A percentile compares a stretch with the other conserved stretches of the same genome.
Conservation (phyloP, 2,888 invertebrate genomes). For the Tenthredo notha region DNA sequence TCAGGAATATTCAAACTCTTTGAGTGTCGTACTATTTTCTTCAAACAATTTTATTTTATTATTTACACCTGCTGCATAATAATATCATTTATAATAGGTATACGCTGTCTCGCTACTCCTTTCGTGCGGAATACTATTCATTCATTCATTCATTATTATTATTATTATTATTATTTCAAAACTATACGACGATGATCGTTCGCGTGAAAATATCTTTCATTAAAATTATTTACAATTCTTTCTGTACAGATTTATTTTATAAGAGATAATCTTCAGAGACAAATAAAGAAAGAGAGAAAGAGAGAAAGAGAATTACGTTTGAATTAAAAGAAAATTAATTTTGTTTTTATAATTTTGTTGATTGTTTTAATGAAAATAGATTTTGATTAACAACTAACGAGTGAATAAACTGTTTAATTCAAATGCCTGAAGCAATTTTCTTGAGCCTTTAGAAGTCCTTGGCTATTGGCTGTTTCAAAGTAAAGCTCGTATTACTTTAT, state of each 20-base stretch:
- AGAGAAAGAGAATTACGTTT: too few relatives aligned
- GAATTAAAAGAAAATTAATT: not conserved
- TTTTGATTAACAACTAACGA: not conserved
- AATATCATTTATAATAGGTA: slow-evolving; percentile 16
- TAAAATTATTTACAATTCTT: not conserved
- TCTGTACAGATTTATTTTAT: not conserved
- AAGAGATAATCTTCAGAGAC: too few relatives aligned
- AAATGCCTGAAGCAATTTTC: not conserved
- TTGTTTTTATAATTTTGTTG: not conserved
- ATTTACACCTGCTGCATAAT: not conserved
- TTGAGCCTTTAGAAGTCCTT: not conserved
- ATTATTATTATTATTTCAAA: too few relatives aligned
- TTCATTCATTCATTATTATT: too few relatives aligned
- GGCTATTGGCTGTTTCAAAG: slow-evolving; percentile 33
- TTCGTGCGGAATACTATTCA: too few relatives aligned
- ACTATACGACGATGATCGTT: not conserved
- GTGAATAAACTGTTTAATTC: not conserved
- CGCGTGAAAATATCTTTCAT: not conserved
- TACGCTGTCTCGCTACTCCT: not conserved
- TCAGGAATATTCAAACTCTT: slow-evolving; percentile 17
- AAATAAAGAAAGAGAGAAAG: too few relatives aligned
- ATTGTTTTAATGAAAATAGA: not conserved
- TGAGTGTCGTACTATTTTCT: not conserved
- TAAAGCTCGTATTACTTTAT: slow-evolving; percentile 33
- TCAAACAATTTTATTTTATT: not conserved